Conservation (phyloP, 2,888 invertebrate genomes). For the Ypsolopha scabrella region DNA sequence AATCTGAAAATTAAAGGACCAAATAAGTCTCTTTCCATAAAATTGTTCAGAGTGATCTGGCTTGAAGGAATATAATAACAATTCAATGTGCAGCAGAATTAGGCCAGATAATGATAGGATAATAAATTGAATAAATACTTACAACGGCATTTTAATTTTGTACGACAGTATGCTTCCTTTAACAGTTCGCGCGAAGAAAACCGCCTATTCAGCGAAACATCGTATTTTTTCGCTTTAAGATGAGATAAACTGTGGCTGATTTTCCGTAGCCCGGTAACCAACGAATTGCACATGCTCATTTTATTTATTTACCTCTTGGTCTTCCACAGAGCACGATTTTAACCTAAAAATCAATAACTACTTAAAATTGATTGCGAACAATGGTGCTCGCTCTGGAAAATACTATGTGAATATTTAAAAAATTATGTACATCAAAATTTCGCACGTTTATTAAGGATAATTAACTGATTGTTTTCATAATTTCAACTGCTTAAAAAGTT, state of each 20-base stretch:
- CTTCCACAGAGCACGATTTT: slow-evolving; percentile 6
- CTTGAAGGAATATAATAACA: too few species aligned
- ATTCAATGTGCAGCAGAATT: background rate
- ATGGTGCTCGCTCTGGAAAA: too few species aligned
- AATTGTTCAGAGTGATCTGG: too few species aligned
- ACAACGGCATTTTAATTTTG: slow-evolving; percentile 80
- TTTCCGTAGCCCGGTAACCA: slow-evolving; percentile 25
- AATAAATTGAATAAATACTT: slow-evolving; percentile 39
- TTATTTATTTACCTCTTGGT: slow-evolving; percentile 2
- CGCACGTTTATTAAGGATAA: too few species aligned
- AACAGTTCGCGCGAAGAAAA: slow-evolving; percentile 55
- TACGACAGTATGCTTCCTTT: slow-evolving; percentile 73
- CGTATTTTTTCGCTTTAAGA: slow-evolving; percentile 19
- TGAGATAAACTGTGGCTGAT: slow-evolving; percentile 28
- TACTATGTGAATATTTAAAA: too few species aligned
- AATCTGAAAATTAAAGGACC: background rate
- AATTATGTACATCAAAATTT: too few species aligned
- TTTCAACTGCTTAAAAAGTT: too few species aligned
- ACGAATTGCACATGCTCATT: slow-evolving; percentile 26
- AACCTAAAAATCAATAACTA: slow-evolving; percentile 9
- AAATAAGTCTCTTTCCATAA: background rate
- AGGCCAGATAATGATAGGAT: background rate
- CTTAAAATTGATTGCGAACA: too few species aligned
- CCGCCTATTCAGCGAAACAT: slow-evolving; percentile 18
- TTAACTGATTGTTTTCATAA: too few species aligned